Percentiles rank a stretch among this genome's conserved stretches.
Conservation (phyloP, 2,888 invertebrate genomes). For the Barypeithes pellucidus region DNA sequence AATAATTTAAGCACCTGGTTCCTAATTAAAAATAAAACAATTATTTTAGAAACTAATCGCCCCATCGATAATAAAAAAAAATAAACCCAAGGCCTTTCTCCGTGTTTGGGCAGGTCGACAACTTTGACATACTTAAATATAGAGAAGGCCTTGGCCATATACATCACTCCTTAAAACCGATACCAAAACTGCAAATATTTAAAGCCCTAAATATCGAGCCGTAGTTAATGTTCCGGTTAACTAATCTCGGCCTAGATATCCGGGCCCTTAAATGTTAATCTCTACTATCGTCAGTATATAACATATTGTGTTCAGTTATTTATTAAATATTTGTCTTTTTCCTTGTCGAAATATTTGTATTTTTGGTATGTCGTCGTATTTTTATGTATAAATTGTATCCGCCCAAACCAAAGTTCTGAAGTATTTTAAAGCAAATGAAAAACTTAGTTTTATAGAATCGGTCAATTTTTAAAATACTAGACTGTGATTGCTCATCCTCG, state of each 20-base stretch:
- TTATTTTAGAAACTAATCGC: constrained; percentile 63
- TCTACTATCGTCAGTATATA: constrained; percentile 58
- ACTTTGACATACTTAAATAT: no score
- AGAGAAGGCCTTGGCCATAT: no score
- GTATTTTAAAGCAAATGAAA: constrained; percentile 59
- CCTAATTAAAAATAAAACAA: constrained; percentile 68
- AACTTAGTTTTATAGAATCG: constrained; percentile 29
- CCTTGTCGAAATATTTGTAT: constrained; percentile 62
- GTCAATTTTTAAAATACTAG: constrained; percentile 13
- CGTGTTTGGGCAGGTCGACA: no score
- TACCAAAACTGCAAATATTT: constrained; percentile 66
- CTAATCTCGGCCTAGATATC: constrained; percentile 25
- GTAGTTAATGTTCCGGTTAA: constrained; percentile 45
- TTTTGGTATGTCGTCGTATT: constrained; percentile 63
- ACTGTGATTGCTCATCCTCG: not conserved
- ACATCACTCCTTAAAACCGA: constrained; percentile 26
- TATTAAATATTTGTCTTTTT: constrained; percentile 57
- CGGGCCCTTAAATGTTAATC: constrained; percentile 52
- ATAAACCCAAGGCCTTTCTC: no score
- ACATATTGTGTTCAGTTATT: constrained; percentile 62
- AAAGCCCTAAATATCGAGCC: constrained; percentile 34
- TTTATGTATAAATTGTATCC: constrained; percentile 44
- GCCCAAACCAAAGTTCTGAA: constrained; percentile 65
- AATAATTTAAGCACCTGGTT: constrained; percentile 69
- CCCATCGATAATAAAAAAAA: constrained; percentile 59